Evolutionary conservation across 2,113 vertebrate species (phyloP), one percentile per base, ranked within the genome.

Genomic region (Pholis gunnellus): DNA sequence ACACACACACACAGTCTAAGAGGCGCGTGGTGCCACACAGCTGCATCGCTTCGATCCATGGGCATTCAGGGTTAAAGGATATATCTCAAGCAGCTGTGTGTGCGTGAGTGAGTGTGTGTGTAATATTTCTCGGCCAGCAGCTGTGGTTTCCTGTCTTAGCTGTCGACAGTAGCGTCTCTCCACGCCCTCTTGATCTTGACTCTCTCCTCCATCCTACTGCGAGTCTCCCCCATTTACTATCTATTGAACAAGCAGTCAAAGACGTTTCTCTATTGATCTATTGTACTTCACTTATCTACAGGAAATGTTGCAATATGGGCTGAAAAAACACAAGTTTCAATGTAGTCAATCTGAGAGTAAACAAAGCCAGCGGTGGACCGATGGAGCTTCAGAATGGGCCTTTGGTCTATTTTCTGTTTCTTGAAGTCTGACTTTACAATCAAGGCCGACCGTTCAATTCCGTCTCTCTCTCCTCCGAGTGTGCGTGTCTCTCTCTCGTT

Each of bases 61-160:
- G 87, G 87, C 93, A 88, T 87, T 93, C 86, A 80, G 87, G 89
- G 91, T 92, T 93, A 91, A 83, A 92, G 88, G 91, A 94, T 92
- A 93, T 79, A 83, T 84, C 85, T 93, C 88, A 89, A 93, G 86
- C 90, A 91, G 91, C 87, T 93, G 91, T 87, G 82, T 77, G 67
- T 71, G 54, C 75, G 84, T 29, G 59, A 79, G 80, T 75, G 64
- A 56, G 34, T 85, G 76, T 73, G 40, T 72, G 74, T 64, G 69
- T 65, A 74, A 3, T 56, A 15, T 27, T 48, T 87, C 63, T 79
- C 76, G 0, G 38, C 70, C 77, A 87, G 89, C 95, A 95, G 95
- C 94, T 95, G 95, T 85, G 89, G 89, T 91, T 95, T 95, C 93
- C 95, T 91, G 91, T 94, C 91, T 75, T 57, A 59, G 82, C 66